Evolutionary conservation across 2,888 invertebrate genomes (phyloP).

Genomic region (Tholera decimalis): DNA sequence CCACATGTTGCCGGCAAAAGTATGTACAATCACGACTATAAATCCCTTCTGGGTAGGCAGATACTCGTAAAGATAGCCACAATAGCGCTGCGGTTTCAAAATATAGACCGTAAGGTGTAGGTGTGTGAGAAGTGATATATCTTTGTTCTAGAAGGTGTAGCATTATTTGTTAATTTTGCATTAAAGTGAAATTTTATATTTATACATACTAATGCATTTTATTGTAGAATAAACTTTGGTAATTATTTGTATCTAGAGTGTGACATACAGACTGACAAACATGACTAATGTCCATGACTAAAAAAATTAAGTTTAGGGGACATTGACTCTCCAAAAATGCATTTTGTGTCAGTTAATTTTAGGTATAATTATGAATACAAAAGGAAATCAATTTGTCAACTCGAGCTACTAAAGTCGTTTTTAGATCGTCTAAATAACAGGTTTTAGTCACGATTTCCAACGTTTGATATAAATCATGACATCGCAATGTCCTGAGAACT

Average conservation of each 20-base stretch:
- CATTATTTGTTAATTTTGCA: slow-evolving; percentile 34
- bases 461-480: slow-evolving; percentile 40
- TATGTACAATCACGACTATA: slow-evolving; percentile 40
- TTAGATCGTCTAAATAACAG: slow-evolving; percentile 24
- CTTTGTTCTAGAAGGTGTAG: slow-evolving; percentile 32
- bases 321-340: slow-evolving; percentile 16
- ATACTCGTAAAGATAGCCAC: slow-evolving; percentile 56
- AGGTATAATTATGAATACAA: slow-evolving; percentile 11
- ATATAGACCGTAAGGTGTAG: slow-evolving; percentile 39
- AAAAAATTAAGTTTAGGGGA: not conserved
- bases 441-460: slow-evolving; percentile 28
- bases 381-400: slow-evolving; percentile 12
- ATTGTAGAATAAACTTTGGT: not conserved
- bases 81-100: slow-evolving; percentile 44
- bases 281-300: not conserved
- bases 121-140: slow-evolving; percentile 44
- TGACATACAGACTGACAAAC: not conserved
- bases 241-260: not conserved
- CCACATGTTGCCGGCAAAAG: not conserved
- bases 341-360: slow-evolving; percentile 17
- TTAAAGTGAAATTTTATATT: slow-evolving; percentile 16
- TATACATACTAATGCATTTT: slow-evolving; percentile 1
- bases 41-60: slow-evolving; percentile 47
- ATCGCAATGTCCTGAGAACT: slow-evolving; percentile 31
- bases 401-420: not conserved